Base-by-base conservation (phyloP, 2,888 invertebrate species). In the Nomada fucata region DNA sequence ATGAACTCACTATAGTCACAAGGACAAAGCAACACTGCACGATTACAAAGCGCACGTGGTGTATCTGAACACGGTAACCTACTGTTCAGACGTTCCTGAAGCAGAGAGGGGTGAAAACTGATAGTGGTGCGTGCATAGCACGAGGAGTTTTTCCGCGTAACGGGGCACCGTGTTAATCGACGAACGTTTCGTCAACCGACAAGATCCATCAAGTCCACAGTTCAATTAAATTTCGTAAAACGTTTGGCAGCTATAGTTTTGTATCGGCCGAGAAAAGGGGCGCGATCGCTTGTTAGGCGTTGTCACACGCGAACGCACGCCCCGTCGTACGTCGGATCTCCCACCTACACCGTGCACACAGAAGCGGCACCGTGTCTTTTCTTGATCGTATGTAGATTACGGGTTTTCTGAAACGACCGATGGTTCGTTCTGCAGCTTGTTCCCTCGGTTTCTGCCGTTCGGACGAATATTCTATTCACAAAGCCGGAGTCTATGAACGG, bases 241-340 rank as follows among this genome's bases (percentile, higher is more conserved):
- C 20, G 69, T 69, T 70, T 18, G 63, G n/a, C 57, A 47, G 53
- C 61, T 20, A 36, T 36, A 20, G 76, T 83, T 71, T 52, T 18
- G 68, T 77, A 76, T 76, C 75, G 70, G 72, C 55, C 53, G 81
- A 75, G 78, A 68, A 84, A 82, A 83, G 85, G 86, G 83, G 85
- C 87, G 87, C 83, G 80, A 84, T 88, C 82, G 85, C 84, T 88
- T 82, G 85, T 88, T 90, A 91, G 91, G 90, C 91, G 91, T 91
- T 91, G 91, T 91, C 90, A 89, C 89, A 89, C 85, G 84, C 87
- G 76, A 84, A 86, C 88, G 87, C 88, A 88, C 89, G 88, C 89
- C 86, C 89, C 84, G 85, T 76, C 83, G 77, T 79, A 83, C 71
- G 80, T 73, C 75, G 80, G 76, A 76, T 79, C 77, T 88, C 84